Base-by-base conservation (phyloP, 2,113 vertebrate genomes). In the Actinemys pallida region DNA sequence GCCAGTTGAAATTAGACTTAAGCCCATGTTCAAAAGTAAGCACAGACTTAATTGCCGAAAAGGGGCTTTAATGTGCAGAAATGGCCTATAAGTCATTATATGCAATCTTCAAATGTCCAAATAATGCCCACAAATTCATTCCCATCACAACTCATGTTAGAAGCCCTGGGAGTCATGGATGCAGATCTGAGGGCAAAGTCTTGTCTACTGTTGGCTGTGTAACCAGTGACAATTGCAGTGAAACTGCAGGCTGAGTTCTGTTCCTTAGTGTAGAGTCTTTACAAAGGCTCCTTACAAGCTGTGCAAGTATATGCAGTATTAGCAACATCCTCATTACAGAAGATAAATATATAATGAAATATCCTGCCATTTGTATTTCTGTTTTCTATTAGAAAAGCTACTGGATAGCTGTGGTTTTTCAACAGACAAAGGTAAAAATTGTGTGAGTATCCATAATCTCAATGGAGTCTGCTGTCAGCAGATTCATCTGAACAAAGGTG, bases 11-110 rank as follows among this genome's bases (percentile, higher is more conserved):
- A 31, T 65, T 16, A 65, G 62, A 65, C 14, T 65, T 65, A n/a
- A 69, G 19, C 16, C 35, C 35, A 95, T 81, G 81, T 92, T 92
- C 95, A 95, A 88, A 96, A 95, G 94, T 89, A 96, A 94, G 92
- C 83, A 86, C 82, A 6, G 4, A 45, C 86, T 94, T 92, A 96
- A 94, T 92, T 47, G 19, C 78, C 81, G 56, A 82, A 47, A 92
- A 94, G 90, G 80, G 85, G n/a, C 4, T 53, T 89, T 78, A 81
- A 17, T 78, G 86, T 65, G 56, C 81, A 45, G 81, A 96, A 93
- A 92, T 1, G 81, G 85, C 92, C 90, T 72, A 17, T 10, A 81
- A 91, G 94, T 94, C 92, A 90, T 91, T 8, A 52, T 0, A 0
- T 29, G 49, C 20, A 4, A 89, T 3, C 92, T 94, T 96, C 87